Evolutionary conservation across 2,113 vertebrate genomes (phyloP).

Genomic region (Furnarius figulus): DNA sequence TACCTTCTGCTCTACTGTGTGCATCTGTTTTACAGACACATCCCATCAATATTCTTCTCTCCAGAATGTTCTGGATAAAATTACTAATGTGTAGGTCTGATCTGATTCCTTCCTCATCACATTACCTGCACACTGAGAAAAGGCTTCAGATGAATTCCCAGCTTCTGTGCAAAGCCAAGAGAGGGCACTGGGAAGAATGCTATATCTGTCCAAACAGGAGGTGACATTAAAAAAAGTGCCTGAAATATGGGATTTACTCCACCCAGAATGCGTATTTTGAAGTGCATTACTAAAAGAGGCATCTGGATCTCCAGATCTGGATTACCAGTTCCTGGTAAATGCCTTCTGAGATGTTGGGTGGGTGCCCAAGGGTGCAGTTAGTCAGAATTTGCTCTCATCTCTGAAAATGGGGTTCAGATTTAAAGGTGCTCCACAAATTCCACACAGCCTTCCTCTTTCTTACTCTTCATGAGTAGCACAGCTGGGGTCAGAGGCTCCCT

Average conservation of each 20-base stretch:
- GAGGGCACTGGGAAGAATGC: background rate
- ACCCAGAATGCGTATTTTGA: background rate
- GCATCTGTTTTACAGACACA: background rate
- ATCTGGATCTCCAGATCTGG: background rate
- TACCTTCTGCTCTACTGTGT: background rate
- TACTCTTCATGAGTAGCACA: background rate
- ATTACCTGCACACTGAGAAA: background rate
- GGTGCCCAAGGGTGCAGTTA: background rate
- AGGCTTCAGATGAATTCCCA: background rate
- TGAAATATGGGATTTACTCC: background rate
- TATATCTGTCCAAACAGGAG: background rate
- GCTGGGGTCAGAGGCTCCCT: rapidly evolving
- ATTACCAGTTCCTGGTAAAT: background rate
- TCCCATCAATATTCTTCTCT: background rate
- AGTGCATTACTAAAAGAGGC: background rate
- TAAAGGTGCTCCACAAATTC: background rate
- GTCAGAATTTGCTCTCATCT: background rate
- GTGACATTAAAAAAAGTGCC: background rate
- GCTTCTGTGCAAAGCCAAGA: background rate
- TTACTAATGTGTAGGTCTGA: background rate
- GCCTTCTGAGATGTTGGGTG: background rate
- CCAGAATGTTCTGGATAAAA: background rate
- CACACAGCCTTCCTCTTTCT: background rate
- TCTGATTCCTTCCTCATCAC: background rate
- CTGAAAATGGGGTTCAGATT: background rate